phyloP scores from a whole-genome alignment of 2,888 invertebrate genomes.

The Dendrolimus houi region DNA sequence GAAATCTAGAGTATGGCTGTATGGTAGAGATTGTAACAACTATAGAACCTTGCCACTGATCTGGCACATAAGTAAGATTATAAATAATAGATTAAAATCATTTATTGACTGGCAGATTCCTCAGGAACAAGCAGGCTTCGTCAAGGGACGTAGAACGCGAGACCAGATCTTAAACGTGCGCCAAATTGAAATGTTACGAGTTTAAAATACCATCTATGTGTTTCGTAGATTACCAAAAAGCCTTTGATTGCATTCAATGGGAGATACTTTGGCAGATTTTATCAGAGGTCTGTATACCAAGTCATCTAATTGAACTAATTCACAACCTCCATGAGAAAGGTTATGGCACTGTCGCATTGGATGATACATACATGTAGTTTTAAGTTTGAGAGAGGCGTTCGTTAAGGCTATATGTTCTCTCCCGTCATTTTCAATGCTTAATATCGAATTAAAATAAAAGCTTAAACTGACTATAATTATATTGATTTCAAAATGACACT shows the following conservation, averaged over 20 bases:
- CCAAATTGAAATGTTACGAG: constrained; percentile 7
- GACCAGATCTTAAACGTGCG: constrained; percentile 10
- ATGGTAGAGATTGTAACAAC: background rate
- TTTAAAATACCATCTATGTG: constrained; percentile 4
- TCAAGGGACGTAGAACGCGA: constrained; percentile 10
- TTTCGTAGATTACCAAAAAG: too few species aligned
- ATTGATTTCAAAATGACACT: too few species aligned
- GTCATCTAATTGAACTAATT: constrained; percentile 3
- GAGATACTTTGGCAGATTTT: too few species aligned
- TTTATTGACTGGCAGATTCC: too few species aligned
- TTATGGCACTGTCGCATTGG: background rate
- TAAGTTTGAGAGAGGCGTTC: background rate
- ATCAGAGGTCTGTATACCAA: too few species aligned
- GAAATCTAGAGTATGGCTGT: background rate
- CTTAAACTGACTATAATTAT: too few species aligned
- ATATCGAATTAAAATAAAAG: too few species aligned
- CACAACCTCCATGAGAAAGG: background rate
- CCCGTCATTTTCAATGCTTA: background rate
- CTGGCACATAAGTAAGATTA: constrained; percentile 4
- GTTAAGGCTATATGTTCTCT: background rate
- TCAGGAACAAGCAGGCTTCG: constrained; percentile 14
- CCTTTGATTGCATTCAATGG: too few species aligned
- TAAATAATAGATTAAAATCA: too few species aligned
- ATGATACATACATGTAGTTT: background rate
- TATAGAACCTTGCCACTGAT: background rate